Conservation (phyloP, 2,113 vertebrate genomes). For the Heterotilapia buettikoferi region DNA sequence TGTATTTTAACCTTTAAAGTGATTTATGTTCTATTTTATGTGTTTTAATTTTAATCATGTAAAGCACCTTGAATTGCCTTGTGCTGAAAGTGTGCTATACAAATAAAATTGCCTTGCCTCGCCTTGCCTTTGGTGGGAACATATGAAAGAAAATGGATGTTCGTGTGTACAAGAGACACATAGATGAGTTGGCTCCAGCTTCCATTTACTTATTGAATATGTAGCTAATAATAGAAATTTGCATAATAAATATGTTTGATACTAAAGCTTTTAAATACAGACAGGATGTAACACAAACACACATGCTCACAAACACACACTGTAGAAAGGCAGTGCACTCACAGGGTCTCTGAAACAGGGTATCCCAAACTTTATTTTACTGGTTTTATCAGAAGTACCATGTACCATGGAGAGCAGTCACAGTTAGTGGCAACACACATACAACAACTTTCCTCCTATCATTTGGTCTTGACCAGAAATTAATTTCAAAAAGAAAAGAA, state of each 20-base stretch:
- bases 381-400: constrained; percentile 74
- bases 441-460: constrained; percentile 66
- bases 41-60: no score
- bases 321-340: constrained; percentile 32
- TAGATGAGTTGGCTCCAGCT: neutral
- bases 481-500: constrained; percentile 7
- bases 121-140: neutral
- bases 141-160: neutral
- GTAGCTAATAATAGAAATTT: neutral
- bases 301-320: neutral
- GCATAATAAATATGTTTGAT: neutral
- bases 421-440: constrained; percentile 75
- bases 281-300: neutral
- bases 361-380: constrained; percentile 82
- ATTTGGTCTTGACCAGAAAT: constrained; percentile 65
- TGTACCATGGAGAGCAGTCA: constrained; percentile 74
- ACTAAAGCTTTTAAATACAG: neutral
- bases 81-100: no score
- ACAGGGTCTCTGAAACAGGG: constrained; percentile 71
- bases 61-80: no score
- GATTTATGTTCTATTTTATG: no score
- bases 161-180: neutral
- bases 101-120: no score
- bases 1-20: no score
- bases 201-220: neutral